Conservation (phyloP, 2,113 vertebrate species). For the Diglossa brunneiventris region DNA sequence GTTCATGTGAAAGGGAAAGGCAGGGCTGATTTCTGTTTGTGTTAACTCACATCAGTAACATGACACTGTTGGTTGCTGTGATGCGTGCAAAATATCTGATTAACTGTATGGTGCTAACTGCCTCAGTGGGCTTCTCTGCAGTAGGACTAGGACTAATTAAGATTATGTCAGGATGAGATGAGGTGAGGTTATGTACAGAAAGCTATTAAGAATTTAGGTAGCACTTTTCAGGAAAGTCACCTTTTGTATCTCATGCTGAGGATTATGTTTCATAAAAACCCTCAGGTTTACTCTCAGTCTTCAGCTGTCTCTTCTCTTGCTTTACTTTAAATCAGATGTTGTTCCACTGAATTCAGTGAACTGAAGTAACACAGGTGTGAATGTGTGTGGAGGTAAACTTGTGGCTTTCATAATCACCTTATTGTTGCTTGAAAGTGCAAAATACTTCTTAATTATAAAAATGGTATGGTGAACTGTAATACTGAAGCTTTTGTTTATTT, state of each 20-base stretch:
- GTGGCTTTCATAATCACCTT: neutral
- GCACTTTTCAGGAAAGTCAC: conserved; percentile 19
- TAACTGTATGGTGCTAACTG: conserved; percentile 75
- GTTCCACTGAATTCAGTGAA: neutral
- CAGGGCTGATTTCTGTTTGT: conserved; percentile 35
- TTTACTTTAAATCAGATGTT: neutral
- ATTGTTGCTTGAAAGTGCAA: neutral
- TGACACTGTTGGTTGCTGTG: conserved; percentile 59
- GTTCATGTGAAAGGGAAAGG: neutral
- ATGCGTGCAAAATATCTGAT: conserved; percentile 69
- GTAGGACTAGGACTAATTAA: conserved; percentile 76
- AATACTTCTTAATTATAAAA: neutral
- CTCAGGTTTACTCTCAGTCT: neutral
- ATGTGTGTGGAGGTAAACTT: neutral
- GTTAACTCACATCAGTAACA: conserved; percentile 49
- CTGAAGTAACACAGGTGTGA: neutral
- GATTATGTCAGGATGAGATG: conserved; percentile 66
- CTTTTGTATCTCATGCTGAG: neutral
- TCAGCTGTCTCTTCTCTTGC: neutral
- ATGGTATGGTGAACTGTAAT: neutral
- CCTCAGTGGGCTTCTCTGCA: conserved; percentile 66
- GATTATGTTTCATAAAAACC: neutral
- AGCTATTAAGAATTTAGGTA: conserved; percentile 51
- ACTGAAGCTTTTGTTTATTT: conserved; percentile 31
- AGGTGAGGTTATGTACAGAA: conserved; percentile 50